phyloP scores from a whole-genome alignment of 1,140 invertebrate genomes.

The Calliphora vicina region DNA sequence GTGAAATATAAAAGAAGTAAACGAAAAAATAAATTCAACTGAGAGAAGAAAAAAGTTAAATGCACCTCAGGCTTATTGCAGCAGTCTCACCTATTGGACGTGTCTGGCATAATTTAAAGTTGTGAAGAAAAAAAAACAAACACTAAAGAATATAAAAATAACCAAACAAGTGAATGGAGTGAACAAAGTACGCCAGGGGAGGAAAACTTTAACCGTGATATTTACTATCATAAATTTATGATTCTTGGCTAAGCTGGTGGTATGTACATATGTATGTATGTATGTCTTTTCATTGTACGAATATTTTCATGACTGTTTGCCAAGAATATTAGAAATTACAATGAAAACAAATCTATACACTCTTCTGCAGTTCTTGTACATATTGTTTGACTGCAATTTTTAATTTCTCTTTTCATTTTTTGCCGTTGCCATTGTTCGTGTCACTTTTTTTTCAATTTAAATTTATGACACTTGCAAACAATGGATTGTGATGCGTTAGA shows the following conservation, averaged over 20 bases:
- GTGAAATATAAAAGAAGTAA: not conserved
- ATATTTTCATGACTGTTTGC: not conserved
- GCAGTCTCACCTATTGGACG: slow-evolving; percentile 21
- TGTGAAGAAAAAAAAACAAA: not conserved
- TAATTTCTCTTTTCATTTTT: not conserved
- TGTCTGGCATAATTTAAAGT: slow-evolving; percentile 38
- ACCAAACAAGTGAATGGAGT: too few relatives aligned
- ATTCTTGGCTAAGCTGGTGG: not conserved
- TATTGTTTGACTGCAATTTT: slow-evolving; percentile 9
- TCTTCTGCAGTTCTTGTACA: not conserved
- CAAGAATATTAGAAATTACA: slow-evolving; percentile 6
- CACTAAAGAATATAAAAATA: too few relatives aligned
- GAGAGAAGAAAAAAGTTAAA: slow-evolving; percentile 13
- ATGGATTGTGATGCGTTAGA: not conserved
- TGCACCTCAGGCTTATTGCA: slow-evolving; percentile 39
- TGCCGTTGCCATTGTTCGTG: not conserved
- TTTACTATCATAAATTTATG: not conserved
- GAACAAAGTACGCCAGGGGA: not conserved
- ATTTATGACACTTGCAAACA: slow-evolving; percentile 8
- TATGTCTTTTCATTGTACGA: not conserved
- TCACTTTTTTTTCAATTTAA: not conserved
- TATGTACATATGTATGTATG: not conserved
- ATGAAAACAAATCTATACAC: not conserved
- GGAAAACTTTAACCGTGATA: not conserved
- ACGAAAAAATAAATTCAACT: not conserved